Conservation (phyloP, 2,113 vertebrate species). For the Malurus cyaneus region DNA sequence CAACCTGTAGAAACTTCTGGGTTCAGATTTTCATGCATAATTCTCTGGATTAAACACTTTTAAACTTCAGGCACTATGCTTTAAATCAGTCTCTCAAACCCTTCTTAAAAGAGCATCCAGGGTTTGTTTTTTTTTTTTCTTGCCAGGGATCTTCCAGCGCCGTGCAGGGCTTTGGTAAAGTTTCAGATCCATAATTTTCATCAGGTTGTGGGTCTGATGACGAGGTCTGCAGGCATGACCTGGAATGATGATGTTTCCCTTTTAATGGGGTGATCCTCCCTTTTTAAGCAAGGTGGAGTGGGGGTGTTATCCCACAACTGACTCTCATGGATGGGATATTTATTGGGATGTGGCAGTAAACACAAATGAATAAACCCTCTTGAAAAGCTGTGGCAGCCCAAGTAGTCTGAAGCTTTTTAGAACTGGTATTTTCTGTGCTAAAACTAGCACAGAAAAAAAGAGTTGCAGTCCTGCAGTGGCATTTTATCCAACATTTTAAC, state of each 20-base stretch:
- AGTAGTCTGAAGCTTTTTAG: not conserved
- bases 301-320: not conserved
- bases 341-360: constrained; percentile 10
- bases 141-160: not conserved
- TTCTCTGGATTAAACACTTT: not conserved
- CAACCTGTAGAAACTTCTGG: not conserved
- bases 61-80: not conserved
- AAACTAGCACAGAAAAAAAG: not conserved
- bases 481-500: constrained; percentile 41
- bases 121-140: not conserved
- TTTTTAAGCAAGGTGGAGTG: not conserved
- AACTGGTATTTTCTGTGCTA: not conserved
- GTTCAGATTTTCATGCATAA: not conserved
- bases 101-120: not conserved
- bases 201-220: not conserved
- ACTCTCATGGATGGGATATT: not conserved
- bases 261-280: not conserved
- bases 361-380: not conserved
- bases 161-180: not conserved
- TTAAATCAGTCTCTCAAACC: not conserved
- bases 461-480: not conserved
- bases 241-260: too few relatives aligned
- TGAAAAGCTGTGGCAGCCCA: not conserved
- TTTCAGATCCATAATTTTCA: not conserved
- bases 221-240: not conserved